phyloP scores from a whole-genome alignment of 2,888 invertebrate genomes.

The Luffia ferchaultella region DNA sequence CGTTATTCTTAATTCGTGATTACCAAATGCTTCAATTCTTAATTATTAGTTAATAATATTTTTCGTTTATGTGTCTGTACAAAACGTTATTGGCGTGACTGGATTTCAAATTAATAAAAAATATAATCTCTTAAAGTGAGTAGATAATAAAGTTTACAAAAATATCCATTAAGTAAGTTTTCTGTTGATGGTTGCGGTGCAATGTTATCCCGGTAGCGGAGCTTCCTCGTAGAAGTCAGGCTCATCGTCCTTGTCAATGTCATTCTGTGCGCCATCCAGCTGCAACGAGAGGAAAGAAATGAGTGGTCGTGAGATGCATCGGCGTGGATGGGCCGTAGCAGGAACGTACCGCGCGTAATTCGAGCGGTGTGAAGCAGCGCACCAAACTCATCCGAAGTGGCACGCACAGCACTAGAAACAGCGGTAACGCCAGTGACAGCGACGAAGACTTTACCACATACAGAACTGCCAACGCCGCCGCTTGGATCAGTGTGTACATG shows the following conservation, averaged over 20 bases:
- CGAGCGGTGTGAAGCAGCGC: conserved; percentile 79
- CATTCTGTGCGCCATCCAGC: conserved; percentile 89
- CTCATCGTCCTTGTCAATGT: conserved; percentile 84
- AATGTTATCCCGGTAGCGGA: too few species aligned
- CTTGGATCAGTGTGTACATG: conserved; percentile 86
- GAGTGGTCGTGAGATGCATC: neutral
- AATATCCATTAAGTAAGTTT: too few species aligned
- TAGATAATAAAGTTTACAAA: too few species aligned
- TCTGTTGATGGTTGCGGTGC: too few species aligned
- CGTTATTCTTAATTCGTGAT: too few species aligned
- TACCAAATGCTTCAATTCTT: too few species aligned
- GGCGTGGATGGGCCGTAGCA: too few species aligned
- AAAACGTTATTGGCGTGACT: too few species aligned
- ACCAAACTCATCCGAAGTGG: conserved; percentile 81
- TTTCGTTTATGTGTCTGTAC: too few species aligned
- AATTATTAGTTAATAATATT: too few species aligned
- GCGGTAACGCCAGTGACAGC: conserved; percentile 91
- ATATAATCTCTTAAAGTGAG: too few species aligned
- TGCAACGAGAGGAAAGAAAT: conserved; percentile 31
- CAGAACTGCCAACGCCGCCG: conserved; percentile 77
- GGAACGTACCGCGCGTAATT: conserved; percentile 81
- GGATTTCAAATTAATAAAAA: too few species aligned
- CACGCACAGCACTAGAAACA: conserved; percentile 91
- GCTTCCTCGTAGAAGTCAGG: conserved; percentile 96
- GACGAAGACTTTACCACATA: conserved; percentile 92